A percentile compares a stretch with the other conserved stretches of the same genome.
phyloP scores from a whole-genome alignment of 2,113 vertebrate species.

The Grantiella picta region DNA sequence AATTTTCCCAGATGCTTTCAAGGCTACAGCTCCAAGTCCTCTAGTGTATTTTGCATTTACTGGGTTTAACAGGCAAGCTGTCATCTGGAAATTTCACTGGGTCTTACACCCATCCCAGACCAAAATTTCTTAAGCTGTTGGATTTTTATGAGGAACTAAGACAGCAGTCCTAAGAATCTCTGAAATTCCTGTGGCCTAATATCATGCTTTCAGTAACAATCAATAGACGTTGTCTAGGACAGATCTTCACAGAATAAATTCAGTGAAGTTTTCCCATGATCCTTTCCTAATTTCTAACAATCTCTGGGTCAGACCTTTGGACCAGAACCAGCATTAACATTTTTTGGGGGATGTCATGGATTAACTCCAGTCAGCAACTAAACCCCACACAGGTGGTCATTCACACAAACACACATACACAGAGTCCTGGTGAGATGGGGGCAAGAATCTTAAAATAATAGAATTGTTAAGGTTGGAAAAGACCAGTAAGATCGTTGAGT shows the following conservation, averaged over 20 bases:
- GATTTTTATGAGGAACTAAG: neutral
- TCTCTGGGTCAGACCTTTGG: neutral
- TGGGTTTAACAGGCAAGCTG: neutral
- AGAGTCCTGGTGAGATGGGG: neutral
- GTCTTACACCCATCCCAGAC: neutral
- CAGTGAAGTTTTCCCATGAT: neutral
- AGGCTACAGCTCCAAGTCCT: neutral
- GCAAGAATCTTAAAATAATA: neutral
- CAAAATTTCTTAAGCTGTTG: neutral
- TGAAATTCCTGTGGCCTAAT: neutral
- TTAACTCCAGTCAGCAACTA: neutral
- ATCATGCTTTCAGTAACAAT: neutral
- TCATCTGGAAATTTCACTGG: neutral
- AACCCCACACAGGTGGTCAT: neutral
- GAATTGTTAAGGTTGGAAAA: neutral
- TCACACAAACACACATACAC: no score
- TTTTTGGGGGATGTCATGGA: rapidly evolving
- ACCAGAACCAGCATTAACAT: neutral
- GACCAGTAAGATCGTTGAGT: neutral
- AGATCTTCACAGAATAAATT: neutral
- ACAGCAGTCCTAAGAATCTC: neutral
- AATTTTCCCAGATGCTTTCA: neutral
- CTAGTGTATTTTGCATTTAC: neutral
- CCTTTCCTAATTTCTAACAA: neutral
- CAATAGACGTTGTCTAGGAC: neutral